Base-by-base conservation (phyloP, 2,113 vertebrate species). In the Notarius quadriscutis region DNA sequence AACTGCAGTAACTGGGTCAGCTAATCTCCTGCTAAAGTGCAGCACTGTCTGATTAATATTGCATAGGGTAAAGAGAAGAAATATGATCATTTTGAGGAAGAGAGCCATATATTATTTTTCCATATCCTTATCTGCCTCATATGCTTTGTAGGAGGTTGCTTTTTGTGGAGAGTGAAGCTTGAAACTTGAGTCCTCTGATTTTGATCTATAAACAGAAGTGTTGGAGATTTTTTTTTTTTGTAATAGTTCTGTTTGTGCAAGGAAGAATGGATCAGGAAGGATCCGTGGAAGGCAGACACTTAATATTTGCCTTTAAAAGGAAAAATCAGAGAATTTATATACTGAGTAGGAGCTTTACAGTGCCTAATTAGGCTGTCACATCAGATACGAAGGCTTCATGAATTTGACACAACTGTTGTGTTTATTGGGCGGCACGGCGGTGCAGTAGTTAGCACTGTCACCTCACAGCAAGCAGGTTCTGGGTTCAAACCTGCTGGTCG, bases 11-110 rank as follows among this genome's bases (percentile, higher is more conserved):
- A 92, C 82, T 93, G 90, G 92, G 92, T 93, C 92, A 93, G 79
- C 88, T 91, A 92, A 92, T 92, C 90, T 91, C 84, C 88, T 87
- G 80, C 87, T 91, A 89, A 94, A 94, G 91, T 94, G 93, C 85
- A 89, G 90, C 84, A 89, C 87, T 88, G 80, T 84, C 83, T 91
- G 77, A 91, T 94, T 89, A 92, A 94, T 93, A 91, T 92, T 94
- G 55, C 53, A 94, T 81, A 81, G 53, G 77, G 91, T 90, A 62
- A 85, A 15, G 71, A 86, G 91, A 83, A 85, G 69, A 91, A 88
- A 78, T 90, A 88, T 78, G 67, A 87, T 53, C 77, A 62, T 90
- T 80, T 90, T 88, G 63, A 91, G 87, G 65, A 89, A 53, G 84
- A 84, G 81, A 88, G 18, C 58, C 58, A 34, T 17, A 60, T 60